phyloP scores from a whole-genome alignment of 2,888 invertebrate species.

The Anorthoa munda region DNA sequence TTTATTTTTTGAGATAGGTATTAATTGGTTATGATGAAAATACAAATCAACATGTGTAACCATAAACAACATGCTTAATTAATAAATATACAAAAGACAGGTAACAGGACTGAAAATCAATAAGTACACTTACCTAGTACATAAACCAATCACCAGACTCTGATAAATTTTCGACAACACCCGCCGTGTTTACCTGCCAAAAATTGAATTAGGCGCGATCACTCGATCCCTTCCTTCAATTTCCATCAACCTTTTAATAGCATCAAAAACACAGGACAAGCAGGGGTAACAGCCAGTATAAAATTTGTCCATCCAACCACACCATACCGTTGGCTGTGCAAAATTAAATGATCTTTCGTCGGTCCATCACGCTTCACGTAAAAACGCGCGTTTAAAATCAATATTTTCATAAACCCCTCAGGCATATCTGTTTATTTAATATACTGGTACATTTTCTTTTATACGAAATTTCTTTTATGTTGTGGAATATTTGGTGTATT shows the following conservation, averaged over 20 bases:
- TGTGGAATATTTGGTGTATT: constrained; percentile 20
- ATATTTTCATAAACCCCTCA: constrained; percentile 55
- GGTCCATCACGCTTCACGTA: constrained; percentile 56
- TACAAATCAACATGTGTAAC: neutral
- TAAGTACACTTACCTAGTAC: neutral
- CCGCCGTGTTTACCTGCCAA: neutral
- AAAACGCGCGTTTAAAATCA: constrained; percentile 55
- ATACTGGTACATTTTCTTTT: constrained; percentile 38
- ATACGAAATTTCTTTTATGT: constrained; percentile 33
- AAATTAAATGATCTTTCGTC: constrained; percentile 64
- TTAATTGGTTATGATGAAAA: neutral
- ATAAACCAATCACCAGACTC: neutral
- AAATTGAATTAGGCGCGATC: constrained; percentile 2
- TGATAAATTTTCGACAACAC: neutral
- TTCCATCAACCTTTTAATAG: constrained; percentile 16
- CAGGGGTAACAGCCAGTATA: constrained; percentile 38
- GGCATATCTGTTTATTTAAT: constrained; percentile 39
- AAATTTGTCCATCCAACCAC: constrained; percentile 45
- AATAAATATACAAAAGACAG: neutral
- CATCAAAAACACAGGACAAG: constrained; percentile 17
- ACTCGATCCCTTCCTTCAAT: neutral
- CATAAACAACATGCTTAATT: too few relatives aligned
- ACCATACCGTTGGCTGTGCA: constrained; percentile 50
- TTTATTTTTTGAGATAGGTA: neutral
- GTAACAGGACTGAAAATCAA: neutral